Base-by-base conservation (phyloP, 2,797 vertebrate genomes). In the Enteromius anoplus region DNA sequence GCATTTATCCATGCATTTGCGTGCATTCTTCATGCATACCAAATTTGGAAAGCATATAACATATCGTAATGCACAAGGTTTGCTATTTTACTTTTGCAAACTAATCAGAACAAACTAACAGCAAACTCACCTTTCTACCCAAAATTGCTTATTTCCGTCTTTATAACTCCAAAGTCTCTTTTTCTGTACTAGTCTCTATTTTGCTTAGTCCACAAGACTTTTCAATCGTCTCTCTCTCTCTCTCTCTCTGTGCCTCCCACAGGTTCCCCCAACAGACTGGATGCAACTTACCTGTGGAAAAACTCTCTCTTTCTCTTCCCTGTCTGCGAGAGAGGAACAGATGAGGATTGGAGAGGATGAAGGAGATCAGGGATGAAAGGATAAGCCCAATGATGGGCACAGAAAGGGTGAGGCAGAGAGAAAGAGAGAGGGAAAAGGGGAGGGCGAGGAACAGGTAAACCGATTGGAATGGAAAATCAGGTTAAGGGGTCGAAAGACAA, bases 281-380 rank as follows among this genome's bases (percentile, higher is more conserved):
- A 81, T 72, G 86, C 84, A 89, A 89, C 86, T 90, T 75, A 88
- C 90, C 88, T 89, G 90, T 89, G 86, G 78, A 88, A 90, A 92
- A 93, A 90, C 88, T 92, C 88, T 93, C 91, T 93, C 88, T 91
- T 91, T 91, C 89, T 88, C 84, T 89, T 72, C 89, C 91, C 87
- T 91, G 90, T 86, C 89, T 89, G 90, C 86, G 83, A 85, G 84
- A 78, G 87, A 88, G 86, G 89, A 90, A 90, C 92, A 93, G 92
- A 91, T 93, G 89, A 94, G 92, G 94, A 95, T 95, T 94, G 93
- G 89, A 92, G 89, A 84, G 93, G 94, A 95, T 95, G 94, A 95
- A 92, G 93, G 91, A 94, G 93, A 95, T 95, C 93, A 95, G 89
- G 92, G 93, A 94, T 94, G 93, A 94, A 92, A 90, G 91, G 94